A percentile compares a stretch with the other conserved stretches of the same genome.
phyloP scores from a whole-genome alignment of 2,113 vertebrate genomes.

The Tiliqua scincoides region DNA sequence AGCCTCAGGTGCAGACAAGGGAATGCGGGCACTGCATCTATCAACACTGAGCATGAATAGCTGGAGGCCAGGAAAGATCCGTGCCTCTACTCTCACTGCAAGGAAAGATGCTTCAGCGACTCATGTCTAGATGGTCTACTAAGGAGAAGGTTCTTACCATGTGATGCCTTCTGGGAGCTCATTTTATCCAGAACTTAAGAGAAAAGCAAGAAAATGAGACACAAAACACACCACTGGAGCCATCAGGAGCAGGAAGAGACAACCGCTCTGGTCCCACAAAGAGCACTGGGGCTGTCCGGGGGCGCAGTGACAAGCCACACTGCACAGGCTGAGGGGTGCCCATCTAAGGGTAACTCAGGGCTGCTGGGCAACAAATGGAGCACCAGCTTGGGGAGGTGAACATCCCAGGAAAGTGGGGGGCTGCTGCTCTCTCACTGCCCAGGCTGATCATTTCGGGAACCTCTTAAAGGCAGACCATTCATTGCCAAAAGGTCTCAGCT shows the following conservation, averaged over 20 bases:
- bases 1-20: background rate
- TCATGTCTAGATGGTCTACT: background rate
- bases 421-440: background rate
- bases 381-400: background rate
- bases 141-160: conserved; percentile 66
- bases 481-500: background rate
- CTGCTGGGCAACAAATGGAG: rapidly evolving
- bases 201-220: conserved; percentile 19
- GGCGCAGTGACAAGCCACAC: too few relatives aligned
- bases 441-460: background rate
- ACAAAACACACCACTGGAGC: conserved; percentile 33
- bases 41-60: background rate
- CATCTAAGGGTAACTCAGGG: background rate
- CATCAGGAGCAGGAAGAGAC: conserved; percentile 3
- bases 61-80: background rate
- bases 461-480: background rate
- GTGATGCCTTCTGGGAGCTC: conserved; percentile 59
- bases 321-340: too few relatives aligned
- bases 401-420: background rate
- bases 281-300: background rate
- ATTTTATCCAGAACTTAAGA: conserved; percentile 72
- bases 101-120: background rate
- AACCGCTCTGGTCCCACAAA: background rate
- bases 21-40: conserved; percentile 9
- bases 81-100: too few relatives aligned